A percentile compares a stretch with the other conserved stretches of the same genome.
These are phyloP conservation scores for Drosophila triauraria DNA, from an alignment of 1,140 invertebrate genomes.

Conservation along the genomic window DNA sequence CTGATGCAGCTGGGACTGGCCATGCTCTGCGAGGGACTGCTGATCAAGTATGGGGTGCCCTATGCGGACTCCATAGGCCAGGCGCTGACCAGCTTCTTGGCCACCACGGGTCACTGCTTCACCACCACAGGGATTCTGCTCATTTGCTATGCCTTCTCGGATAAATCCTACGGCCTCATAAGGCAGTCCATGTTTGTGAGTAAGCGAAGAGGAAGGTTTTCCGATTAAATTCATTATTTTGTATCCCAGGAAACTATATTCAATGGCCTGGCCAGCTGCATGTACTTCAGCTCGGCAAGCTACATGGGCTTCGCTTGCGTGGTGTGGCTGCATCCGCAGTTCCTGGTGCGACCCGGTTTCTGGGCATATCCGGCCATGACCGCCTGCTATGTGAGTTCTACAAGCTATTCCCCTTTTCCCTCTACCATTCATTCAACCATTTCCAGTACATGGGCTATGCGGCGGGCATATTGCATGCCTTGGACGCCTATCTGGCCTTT, in stretches of 20 bases:
- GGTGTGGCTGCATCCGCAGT: conserved; percentile 89
- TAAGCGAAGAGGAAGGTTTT: background rate
- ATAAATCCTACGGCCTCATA: conserved; percentile 90
- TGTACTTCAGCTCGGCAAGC: conserved; percentile 90
- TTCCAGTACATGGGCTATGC: conserved; percentile 90
- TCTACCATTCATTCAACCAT: background rate
- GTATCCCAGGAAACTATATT: conserved; percentile 90
- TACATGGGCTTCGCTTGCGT: conserved; percentile 92
- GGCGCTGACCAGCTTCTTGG: conserved; percentile 91
- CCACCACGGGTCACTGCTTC: conserved; percentile 90
- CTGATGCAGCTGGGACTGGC: conserved; percentile 91
- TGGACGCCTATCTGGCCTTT: conserved; percentile 91
- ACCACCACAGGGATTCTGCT: conserved; percentile 90
- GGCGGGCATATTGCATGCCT: conserved; percentile 89
- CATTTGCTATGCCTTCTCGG: conserved; percentile 90
- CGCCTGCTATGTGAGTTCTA: conserved; percentile 91
- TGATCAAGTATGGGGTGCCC: conserved; percentile 90
- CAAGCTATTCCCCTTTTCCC: background rate
- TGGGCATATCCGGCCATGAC: conserved; percentile 93
- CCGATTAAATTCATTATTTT: too few species aligned
- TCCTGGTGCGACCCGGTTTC: conserved; percentile 86
- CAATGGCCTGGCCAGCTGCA: conserved; percentile 90
- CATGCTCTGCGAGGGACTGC: conserved; percentile 90
- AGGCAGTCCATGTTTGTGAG: conserved; percentile 93
- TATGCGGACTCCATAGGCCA: conserved; percentile 89